These are phyloP conservation scores for Lepidocyrtoides sp. DNA, from an alignment of 2,888 invertebrate genomes.

Conservation along the genomic window DNA sequence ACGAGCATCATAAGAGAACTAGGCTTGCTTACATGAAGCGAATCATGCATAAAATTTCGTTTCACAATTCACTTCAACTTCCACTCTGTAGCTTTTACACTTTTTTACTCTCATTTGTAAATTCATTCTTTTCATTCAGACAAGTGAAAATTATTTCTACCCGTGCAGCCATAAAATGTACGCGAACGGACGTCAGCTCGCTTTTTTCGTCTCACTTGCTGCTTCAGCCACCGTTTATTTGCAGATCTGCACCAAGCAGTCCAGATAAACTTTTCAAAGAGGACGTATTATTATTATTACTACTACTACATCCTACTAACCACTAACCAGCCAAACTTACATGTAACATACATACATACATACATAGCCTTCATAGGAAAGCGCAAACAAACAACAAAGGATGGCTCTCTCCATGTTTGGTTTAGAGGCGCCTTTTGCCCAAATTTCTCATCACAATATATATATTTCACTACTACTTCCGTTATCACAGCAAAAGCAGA, in stretches of 20 bases:
- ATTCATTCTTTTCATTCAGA: conserved; percentile 6
- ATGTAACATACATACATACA: too few species aligned
- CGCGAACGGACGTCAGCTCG: background rate
- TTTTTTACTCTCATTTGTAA: background rate
- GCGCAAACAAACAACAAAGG: conserved; percentile 14
- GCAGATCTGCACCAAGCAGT: background rate
- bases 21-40: background rate
- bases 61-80: background rate
- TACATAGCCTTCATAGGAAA: background rate
- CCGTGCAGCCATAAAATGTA: background rate
- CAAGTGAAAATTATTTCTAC: conserved; percentile 19
- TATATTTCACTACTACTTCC: background rate
- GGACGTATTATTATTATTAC: background rate
- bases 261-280: background rate
- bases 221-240: conserved; percentile 6
- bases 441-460: background rate
- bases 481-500: conserved; percentile 2
- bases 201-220: too few species aligned
- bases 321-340: too few species aligned
- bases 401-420: conserved; percentile 4
- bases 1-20: background rate
- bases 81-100: background rate
- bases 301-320: too few species aligned
- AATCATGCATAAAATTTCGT: background rate
- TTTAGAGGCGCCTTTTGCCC: conserved; percentile 2